These are phyloP conservation scores for Caenorhabditis sulstoni DNA, from an alignment of 2,888 invertebrate species.

Conservation along the genomic window DNA sequence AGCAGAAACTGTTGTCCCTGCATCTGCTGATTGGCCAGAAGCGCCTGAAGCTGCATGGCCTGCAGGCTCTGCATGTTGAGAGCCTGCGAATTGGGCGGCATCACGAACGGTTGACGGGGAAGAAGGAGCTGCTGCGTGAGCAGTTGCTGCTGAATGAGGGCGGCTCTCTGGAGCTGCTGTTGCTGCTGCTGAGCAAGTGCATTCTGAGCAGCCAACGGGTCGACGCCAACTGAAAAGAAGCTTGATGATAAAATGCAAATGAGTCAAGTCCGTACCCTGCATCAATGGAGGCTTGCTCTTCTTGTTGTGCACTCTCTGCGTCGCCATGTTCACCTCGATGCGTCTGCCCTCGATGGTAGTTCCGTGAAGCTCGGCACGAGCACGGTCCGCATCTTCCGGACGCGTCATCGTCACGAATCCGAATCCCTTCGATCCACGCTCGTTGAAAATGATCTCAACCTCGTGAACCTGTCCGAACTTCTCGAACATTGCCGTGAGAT, in stretches of 20 bases:
- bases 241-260: no score
- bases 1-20: slow-evolving; percentile 24
- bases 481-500: slow-evolving; percentile 88
- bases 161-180: slow-evolving; percentile 28
- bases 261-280: no score
- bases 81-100: slow-evolving; percentile 39
- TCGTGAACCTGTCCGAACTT: slow-evolving; percentile 98
- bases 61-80: slow-evolving; percentile 33
- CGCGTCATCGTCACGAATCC: slow-evolving; percentile 99
- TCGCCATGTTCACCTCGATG: slow-evolving; percentile 89
- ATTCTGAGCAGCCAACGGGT: slow-evolving; percentile 18
- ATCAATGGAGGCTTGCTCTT: slow-evolving; percentile 33
- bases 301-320: slow-evolving; percentile 38
- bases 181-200: slow-evolving; percentile 3
- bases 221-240: slow-evolving; percentile 12
- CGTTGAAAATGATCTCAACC: slow-evolving; percentile 99
- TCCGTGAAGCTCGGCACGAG: slow-evolving; percentile 99
- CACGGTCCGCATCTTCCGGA: slow-evolving; percentile 99
- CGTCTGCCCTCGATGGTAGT: slow-evolving; percentile 99
- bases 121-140: slow-evolving; percentile 29
- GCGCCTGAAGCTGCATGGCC: not conserved
- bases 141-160: slow-evolving; percentile 38
- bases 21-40: slow-evolving; percentile 15
- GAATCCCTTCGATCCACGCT: slow-evolving; percentile 94
- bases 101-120: slow-evolving; percentile 29